Base-by-base conservation (phyloP, 2,888 invertebrate genomes). In the Erebia aethiops region DNA sequence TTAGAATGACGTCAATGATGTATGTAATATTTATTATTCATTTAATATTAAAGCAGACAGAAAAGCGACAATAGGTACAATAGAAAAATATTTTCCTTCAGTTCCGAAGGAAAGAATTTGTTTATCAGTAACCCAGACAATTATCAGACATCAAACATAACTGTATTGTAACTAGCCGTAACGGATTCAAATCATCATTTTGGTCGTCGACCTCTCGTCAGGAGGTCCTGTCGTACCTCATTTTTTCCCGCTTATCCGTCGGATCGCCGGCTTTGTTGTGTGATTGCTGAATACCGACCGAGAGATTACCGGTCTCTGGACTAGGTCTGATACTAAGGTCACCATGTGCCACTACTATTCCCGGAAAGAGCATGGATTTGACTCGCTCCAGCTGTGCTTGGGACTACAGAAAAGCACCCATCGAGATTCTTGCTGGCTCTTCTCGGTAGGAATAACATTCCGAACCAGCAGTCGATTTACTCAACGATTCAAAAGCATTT, bases 201-300 rank as follows among this genome's bases (percentile, higher is more conserved):
- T 63, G 71, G 74, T 26, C 74, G 70, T 61, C 57, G 76, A 77
- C 75, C 75, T 75, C 77, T n/a, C 77, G 69, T 75, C 73, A 67
- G 73, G 76, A 75, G 77, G 75, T 77, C 76, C 74, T 74, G 75
- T 75, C 70, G 58, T 56, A 57, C 11, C 66, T 73, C 73, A 74
- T 77, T 75, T 78, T 77, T 76, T 73, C 74, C 73, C 74, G 75
- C 75, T 77, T 76, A 77, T 78, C 78, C 73, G 69, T 71, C 70
- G 74, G 71, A 73, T 75, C 75, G 68, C 71, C 58, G 68, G 65
- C 74, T 78, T 77, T 78, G 77, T 77, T 72, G 75, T 67, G 71
- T 73, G 72, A 77, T 73, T 70, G 73, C 76, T 74, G 73, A 73
- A 68, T 73, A 68, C 71, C 49, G 70, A 26, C 62, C 52, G 8